A percentile compares a stretch with the other conserved stretches of the same genome.
These are phyloP conservation scores for Echiichthys vipera DNA, from an alignment of 2,797 vertebrate genomes.

Conservation along the genomic window DNA sequence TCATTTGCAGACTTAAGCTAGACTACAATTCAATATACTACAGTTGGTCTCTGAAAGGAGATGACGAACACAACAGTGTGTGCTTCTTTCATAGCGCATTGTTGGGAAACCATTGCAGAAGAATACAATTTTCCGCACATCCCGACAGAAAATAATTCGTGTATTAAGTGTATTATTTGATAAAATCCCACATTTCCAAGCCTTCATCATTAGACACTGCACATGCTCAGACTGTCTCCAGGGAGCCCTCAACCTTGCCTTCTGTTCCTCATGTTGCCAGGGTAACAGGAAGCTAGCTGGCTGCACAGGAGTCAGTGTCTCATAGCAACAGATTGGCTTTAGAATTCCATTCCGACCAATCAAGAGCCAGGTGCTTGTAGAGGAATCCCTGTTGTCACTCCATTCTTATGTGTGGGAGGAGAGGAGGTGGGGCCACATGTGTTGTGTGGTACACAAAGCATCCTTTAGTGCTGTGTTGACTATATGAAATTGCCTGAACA, in stretches of 20 bases:
- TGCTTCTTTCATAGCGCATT: not conserved
- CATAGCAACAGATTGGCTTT: constrained; percentile 80
- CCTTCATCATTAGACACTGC: constrained; percentile 52
- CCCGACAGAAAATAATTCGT: constrained; percentile 19
- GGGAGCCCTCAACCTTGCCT: constrained; percentile 70
- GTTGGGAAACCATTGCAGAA: not conserved
- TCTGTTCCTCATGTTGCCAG: constrained; percentile 74
- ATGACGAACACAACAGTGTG: not conserved
- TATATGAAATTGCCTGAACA: constrained; percentile 10
- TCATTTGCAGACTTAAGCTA: not conserved
- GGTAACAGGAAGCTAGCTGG: constrained; percentile 77
- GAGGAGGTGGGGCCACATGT: constrained; percentile 45
- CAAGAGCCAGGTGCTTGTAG: constrained; percentile 42
- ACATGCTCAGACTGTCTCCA: constrained; percentile 62
- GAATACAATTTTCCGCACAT: not conserved
- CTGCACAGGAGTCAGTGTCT: constrained; percentile 62
- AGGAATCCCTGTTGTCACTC: constrained; percentile 69
- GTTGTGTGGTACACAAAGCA: constrained; percentile 60
- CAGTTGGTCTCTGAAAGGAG: not conserved
- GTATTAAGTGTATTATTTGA: constrained; percentile 41
- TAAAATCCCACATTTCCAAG: constrained; percentile 36
- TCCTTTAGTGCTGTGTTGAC: constrained; percentile 27
- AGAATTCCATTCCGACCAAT: constrained; percentile 68
- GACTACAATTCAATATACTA: not conserved
- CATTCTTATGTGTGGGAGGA: constrained; percentile 45